Percentiles rank a stretch among this genome's conserved stretches.
phyloP scores from a whole-genome alignment of 2,888 invertebrate species.

The Epirrhoe tristata region DNA sequence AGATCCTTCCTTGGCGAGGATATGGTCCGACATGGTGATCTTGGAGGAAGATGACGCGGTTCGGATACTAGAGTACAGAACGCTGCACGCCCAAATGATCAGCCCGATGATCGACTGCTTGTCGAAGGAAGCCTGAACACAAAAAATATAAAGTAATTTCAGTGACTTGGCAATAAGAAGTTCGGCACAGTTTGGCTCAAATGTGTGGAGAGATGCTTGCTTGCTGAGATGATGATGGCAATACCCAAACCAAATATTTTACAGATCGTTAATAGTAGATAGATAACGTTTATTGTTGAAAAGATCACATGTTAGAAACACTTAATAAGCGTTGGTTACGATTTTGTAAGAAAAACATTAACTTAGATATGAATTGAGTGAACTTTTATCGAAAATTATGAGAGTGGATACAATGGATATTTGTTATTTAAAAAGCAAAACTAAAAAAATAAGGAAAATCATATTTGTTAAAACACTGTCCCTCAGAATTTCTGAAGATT shows the following conservation, averaged over 20 bases:
- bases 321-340: no score
- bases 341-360: no score
- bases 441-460: background rate
- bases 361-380: background rate
- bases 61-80: slow-evolving; percentile 97
- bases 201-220: no score
- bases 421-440: background rate
- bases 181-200: no score
- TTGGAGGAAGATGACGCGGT: slow-evolving; percentile 97
- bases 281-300: no score
- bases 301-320: no score
- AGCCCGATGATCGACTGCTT: slow-evolving; percentile 96
- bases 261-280: no score
- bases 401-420: background rate
- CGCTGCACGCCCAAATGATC: slow-evolving; percentile 96
- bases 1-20: slow-evolving; percentile 89
- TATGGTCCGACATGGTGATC: slow-evolving; percentile 94
- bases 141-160: background rate
- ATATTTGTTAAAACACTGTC: background rate
- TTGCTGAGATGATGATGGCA: no score
- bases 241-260: no score
- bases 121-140: slow-evolving; percentile 87
- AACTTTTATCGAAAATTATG: background rate
- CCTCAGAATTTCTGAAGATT: background rate
- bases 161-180: background rate